Evolutionary conservation across 30 jellyfish, hydroid and myxozoan species (phyloP), one percentile per base, ranked within the genome.

Genomic region (Chrysaora quinquecirrha): DNA sequence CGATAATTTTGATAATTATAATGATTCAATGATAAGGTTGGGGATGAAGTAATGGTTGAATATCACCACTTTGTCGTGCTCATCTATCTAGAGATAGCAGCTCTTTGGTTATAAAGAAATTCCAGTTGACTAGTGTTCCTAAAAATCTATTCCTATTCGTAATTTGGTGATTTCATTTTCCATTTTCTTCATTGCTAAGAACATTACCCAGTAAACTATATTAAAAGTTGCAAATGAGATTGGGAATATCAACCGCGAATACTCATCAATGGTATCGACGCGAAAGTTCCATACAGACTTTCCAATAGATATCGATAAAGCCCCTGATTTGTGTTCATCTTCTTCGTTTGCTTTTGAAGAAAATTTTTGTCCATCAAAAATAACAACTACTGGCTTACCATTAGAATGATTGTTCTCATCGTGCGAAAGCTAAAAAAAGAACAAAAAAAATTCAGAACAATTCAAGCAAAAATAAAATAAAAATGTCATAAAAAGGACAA

Each of bases 151-250:
- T 6, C 54, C 54, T 38, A 38, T 3, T 14, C 6, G 54, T 3
- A 38, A 3, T 38, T 14, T 50, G 23, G 2, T 1, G 16, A 9
- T 31, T 24, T 68, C 52, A 21, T 21, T 2, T 64, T 21, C 52
- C 23, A 38, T 19, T 63, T 78, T 91, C 56, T 91, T 91, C 88
- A 75, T 87, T 11, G 94, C 73, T 22, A 84, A 74, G 85, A 91
- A 91, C 88, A 91, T 91, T 25, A 91, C 90, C 98, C 98, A 91
- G 76, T 91, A 91, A n/a, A 91, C 98, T 3, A 84, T 80, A 60
- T 91, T 91, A 64, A 91, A 91, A 34, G 96, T 91, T 67, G 96
- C 89, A 72, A 91, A 91, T 20, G 98, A 76, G 6, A 87, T 80
- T 16, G 98, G 98, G 61, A 91, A 91, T 20, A 91, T 67, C 76